A percentile compares a stretch with the other conserved stretches of the same genome.
Conservation (phyloP, 2,888 invertebrate species). For the Lithodes maja region DNA sequence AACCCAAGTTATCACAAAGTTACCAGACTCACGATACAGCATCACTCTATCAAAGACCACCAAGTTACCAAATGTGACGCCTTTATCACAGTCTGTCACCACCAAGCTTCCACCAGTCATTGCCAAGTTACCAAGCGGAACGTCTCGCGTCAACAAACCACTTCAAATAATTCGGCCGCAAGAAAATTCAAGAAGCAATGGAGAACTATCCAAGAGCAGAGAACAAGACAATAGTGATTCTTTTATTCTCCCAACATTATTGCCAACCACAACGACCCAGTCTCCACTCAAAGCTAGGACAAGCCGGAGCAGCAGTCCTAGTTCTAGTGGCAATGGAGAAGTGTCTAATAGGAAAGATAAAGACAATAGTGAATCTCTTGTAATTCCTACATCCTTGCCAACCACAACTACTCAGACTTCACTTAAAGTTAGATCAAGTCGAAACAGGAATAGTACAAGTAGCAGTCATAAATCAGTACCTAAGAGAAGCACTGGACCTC, state of each 20-base stretch:
- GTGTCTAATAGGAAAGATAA: not conserved
- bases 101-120: not conserved
- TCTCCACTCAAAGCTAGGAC: not conserved
- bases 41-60: not conserved
- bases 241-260: not conserved
- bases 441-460: not conserved
- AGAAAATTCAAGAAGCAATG: not conserved
- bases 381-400: not conserved
- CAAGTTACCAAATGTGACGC: not conserved
- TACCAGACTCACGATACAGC: not conserved
- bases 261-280: not conserved
- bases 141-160: not conserved
- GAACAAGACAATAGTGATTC: not conserved
- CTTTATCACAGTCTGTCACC: not conserved
- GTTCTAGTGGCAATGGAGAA: not conserved
- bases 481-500: not conserved
- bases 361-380: not conserved
- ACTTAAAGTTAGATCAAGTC: not conserved
- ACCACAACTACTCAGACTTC: not conserved
- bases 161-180: not conserved
- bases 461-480: not conserved
- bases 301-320: not conserved
- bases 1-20: not conserved
- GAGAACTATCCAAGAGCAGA: not conserved
- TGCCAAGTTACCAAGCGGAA: not conserved